These are phyloP conservation scores for Andrena fulva DNA, from an alignment of 2,888 invertebrate genomes.

Conservation along the genomic window DNA sequence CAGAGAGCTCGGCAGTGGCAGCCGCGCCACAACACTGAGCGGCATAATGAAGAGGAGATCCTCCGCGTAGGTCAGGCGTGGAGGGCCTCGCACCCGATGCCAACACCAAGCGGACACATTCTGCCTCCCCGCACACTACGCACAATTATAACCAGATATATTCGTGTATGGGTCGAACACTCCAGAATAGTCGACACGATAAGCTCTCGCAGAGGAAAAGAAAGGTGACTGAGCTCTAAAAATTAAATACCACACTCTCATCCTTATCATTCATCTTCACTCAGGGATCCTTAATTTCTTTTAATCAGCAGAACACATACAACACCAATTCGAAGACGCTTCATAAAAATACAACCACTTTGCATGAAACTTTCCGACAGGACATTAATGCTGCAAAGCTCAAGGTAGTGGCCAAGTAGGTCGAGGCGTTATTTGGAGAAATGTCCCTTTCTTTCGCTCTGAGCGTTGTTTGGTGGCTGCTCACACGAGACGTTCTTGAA, in stretches of 20 bases:
- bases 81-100: slow-evolving; percentile 95
- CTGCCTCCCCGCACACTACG: slow-evolving; percentile 96
- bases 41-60: slow-evolving; percentile 98
- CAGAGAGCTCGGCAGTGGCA: slow-evolving; percentile 85
- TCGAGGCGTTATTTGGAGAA: neutral
- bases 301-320: too few species aligned
- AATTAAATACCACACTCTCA: too few species aligned
- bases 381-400: neutral
- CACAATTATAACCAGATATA: slow-evolving; percentile 42
- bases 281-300: too few species aligned
- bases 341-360: too few species aligned
- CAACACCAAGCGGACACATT: slow-evolving; percentile 93
- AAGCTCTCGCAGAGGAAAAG: neutral
- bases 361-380: neutral
- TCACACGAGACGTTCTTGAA: neutral
- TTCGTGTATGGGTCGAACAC: neutral
- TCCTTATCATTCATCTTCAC: too few species aligned
- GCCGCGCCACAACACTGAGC: slow-evolving; percentile 98
- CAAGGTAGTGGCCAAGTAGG: slow-evolving; percentile 21
- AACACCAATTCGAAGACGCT: too few species aligned
- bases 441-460: neutral
- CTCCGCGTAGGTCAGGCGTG: slow-evolving; percentile 96
- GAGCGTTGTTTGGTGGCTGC: neutral
- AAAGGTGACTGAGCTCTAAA: neutral
- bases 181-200: too few species aligned